Evolutionary conservation across 2,113 vertebrate genomes (phyloP).

Genomic region (Apteryx mantelli): DNA sequence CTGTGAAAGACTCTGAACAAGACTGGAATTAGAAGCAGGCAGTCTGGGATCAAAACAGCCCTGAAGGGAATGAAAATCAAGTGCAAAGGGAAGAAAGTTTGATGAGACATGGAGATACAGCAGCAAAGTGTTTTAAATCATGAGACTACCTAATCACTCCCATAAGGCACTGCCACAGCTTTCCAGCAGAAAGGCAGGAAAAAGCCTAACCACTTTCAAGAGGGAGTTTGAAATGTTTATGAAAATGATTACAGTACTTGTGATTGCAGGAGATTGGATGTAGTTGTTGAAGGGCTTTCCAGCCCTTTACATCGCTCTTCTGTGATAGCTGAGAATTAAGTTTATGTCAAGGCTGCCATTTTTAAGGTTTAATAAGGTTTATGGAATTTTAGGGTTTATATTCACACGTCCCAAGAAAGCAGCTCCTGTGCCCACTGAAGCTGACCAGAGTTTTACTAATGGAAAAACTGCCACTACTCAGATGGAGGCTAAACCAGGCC

Average conservation of each 20-base stretch:
- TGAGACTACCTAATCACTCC: background rate
- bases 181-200: background rate
- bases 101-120: background rate
- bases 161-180: background rate
- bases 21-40: background rate
- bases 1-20: background rate
- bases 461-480: background rate
- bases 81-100: background rate
- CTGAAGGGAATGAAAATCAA: background rate
- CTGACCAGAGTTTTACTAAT: background rate
- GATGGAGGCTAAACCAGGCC: background rate
- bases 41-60: background rate
- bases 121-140: background rate
- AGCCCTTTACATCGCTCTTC: background rate
- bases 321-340: background rate
- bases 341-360: background rate
- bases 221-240: background rate
- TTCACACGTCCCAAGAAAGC: background rate
- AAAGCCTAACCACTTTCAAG: background rate
- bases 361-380: background rate
- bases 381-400: background rate
- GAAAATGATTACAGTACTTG: background rate
- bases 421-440: background rate
- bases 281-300: background rate
- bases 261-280: background rate